Base-by-base conservation (phyloP, 2,888 invertebrate genomes). In the Lithophane leautieri region DNA sequence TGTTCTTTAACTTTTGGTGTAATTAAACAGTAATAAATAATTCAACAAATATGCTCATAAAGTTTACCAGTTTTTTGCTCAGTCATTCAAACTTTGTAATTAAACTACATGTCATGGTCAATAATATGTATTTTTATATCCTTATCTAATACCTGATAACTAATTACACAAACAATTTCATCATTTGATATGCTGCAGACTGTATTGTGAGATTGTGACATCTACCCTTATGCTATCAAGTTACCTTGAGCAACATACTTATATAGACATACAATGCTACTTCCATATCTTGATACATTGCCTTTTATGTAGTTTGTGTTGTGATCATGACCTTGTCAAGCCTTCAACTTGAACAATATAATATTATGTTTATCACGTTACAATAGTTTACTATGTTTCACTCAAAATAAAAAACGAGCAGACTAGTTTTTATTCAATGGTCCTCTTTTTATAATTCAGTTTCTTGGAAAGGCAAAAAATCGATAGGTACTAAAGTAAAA, bases 201-300 rank as follows among this genome's bases (percentile, higher is more conserved):
- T 52, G 25, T 66, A 60, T 76, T 74, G 60, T 67, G 62, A 65
- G 28, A 73, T 71, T 76, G 78, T 74, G 66, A 70, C 73, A 73
- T 68, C 58, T 75, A 66, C 34, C 72, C 50, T 78, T 28, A 56
- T 47, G 52, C 70, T 79, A 81, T 88, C 76, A 76, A 61, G 73
- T 86, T 87, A 81, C 89, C 90, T 89, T 91, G 90, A 81, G 71
- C 82, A 83, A 82, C 79, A 82, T 86, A 87, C 88, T 82, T 87
- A 86, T 86, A 88, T 85, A 85, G 85, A 88, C 78, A 86, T 88
- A 89, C 91, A 92, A 90, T 92, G 91, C 86, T 88, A 89, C 83
- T 86, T 85, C 91, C 89, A 90, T 90, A 87, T 78, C 79, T 78
- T 73, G 73, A 84, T 79, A 77, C 69, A 80, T 84, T 83, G 79